Base-by-base conservation (phyloP, 1,140 invertebrate genomes). In the Drosophila parabipectinata region DNA sequence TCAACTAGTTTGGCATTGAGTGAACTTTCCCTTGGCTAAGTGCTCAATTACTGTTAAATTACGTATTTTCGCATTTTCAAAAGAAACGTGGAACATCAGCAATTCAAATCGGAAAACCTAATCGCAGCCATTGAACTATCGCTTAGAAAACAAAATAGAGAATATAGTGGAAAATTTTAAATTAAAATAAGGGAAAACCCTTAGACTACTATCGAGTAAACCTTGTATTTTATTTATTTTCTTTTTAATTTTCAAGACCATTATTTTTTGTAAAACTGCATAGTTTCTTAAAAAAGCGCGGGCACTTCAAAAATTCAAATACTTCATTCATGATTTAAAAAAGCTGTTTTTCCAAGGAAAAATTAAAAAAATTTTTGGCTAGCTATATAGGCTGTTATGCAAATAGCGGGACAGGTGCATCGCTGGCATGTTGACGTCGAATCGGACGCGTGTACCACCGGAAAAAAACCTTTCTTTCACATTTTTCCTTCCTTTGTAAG, bases 21-120 rank as follows among this genome's bases (percentile, higher is more conserved):
- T 59, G 26, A 60, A 69, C 68, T 83, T 84, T 84, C 64, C 66
- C 39, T 67, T 78, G 73, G 45, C 47, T 59, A 58, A 72, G 39
- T 67, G 68, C 72, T 77, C 72, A 80, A 84, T 84, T 83, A 79
- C 44, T 41, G 34, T 53, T 69, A 77, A 68, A 69, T 81, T 75
- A 72, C 68, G 73, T 74, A 84, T 63, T 37, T 18, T 18, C 18
- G 58, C 48, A 59, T 51, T 69, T 51, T 15, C 45, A 21, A 30
- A 45, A 66, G 53, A 67, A 80, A 85, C 73, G 68, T 77, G 81
- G 73, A 76, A 61, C 52, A 72, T 87, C 37, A 68, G 61, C 82
- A 85, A 87, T 50, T 78, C 75, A 68, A 85, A 85, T 87, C 18
- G 47, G 45, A 10, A 73, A 61, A 72, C 47, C 30, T 60, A 62